Evolutionary conservation across 2,888 invertebrate species (phyloP).

Genomic region (Patella ulyssiponensis): DNA sequence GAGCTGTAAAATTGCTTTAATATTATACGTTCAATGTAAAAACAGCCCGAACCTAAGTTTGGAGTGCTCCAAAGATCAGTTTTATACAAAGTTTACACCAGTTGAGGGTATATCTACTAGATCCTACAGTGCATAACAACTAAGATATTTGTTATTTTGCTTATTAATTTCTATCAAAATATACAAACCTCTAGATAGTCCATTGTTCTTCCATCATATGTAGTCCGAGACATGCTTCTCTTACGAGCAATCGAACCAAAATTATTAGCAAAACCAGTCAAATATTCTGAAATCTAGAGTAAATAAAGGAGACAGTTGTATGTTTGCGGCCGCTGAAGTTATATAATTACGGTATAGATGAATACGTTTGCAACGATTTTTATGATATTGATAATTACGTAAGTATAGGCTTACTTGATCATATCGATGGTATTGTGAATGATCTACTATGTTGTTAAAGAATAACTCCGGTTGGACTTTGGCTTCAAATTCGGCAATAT

Average conservation of each 20-base stretch:
- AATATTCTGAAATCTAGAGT: no score
- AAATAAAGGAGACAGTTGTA: not conserved
- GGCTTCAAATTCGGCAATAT: not conserved
- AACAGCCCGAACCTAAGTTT: no score
- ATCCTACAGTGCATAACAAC: no score
- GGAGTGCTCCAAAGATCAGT: no score
- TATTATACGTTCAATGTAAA: no score
- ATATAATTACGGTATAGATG: not conserved
- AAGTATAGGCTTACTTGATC: not conserved
- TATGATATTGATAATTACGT: no score
- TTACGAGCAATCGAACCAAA: no score
- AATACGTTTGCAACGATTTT: not conserved
- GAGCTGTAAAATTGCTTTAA: no score
- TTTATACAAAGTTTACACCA: no score
- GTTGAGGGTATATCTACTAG: no score
- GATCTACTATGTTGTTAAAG: conserved; percentile 2
- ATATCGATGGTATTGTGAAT: not conserved
- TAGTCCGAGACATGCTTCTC: not conserved
- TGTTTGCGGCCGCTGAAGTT: not conserved
- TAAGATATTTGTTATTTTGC: no score
- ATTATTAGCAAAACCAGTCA: no score
- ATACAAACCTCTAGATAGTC: not conserved
- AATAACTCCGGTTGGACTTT: not conserved
- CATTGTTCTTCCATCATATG: not conserved
- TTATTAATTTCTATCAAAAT: not conserved